Evolutionary conservation across 2,888 invertebrate genomes (phyloP).

Genomic region (Heliothis peltigera): DNA sequence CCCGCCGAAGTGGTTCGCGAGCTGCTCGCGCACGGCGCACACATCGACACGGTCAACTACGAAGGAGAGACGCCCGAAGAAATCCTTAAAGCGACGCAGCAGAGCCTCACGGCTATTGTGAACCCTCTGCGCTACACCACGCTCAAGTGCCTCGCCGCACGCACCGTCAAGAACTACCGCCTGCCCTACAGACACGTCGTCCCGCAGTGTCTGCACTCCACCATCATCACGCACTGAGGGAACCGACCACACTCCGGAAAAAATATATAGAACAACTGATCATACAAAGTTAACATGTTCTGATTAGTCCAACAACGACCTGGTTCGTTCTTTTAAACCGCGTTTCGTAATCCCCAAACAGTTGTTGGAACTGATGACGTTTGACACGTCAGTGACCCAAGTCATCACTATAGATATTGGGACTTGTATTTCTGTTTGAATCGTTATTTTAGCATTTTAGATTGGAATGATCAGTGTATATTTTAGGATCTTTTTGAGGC

Average conservation of each 20-base stretch:
- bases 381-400: conserved; percentile 53
- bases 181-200: conserved; percentile 91
- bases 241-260: conserved; percentile 4
- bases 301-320: conserved; percentile 15
- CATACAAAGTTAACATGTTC: neutral
- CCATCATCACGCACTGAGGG: conserved; percentile 84
- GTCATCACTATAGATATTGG: conserved; percentile 58
- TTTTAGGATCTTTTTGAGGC: conserved; percentile 70
- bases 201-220: conserved; percentile 87
- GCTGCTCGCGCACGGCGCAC: conserved; percentile 95
- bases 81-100: conserved; percentile 90
- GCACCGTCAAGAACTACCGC: conserved; percentile 93
- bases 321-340: conserved; percentile 32
- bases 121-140: conserved; percentile 94
- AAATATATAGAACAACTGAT: conserved; percentile 9
- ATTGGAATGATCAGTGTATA: conserved; percentile 64
- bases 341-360: neutral
- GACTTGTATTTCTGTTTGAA: conserved; percentile 60
- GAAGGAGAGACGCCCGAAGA: conserved; percentile 94
- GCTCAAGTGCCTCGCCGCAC: conserved; percentile 96
- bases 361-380: conserved; percentile 49
- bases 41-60: conserved; percentile 95
- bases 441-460: conserved; percentile 60
- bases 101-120: conserved; percentile 91
- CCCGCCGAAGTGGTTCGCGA: conserved; percentile 92